Evolutionary conservation across 1,140 invertebrate species (phyloP).

Genomic region (Hestina assimilis): DNA sequence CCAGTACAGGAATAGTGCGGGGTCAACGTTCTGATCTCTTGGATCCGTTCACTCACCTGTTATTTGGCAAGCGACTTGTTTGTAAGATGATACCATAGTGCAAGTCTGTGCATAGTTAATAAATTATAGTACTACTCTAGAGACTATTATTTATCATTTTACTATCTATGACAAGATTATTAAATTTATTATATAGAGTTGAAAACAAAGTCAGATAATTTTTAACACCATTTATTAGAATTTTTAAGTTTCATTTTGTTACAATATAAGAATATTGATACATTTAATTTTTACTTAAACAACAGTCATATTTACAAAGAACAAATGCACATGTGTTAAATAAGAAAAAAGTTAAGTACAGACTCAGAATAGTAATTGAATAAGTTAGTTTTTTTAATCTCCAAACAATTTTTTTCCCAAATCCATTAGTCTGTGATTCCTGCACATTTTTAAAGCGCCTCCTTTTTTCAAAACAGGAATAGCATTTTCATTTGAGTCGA

Average conservation of each 20-base stretch:
- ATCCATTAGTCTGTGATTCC: conserved; percentile 93
- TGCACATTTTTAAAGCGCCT: conserved; percentile 88
- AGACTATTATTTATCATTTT: too few relatives aligned
- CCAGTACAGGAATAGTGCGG: conserved; percentile 36
- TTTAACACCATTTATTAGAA: conserved; percentile 21
- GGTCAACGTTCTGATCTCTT: conserved; percentile 30
- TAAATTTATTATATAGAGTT: too few relatives aligned
- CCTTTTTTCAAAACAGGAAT: conserved; percentile 89
- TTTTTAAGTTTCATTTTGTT: conserved; percentile 13
- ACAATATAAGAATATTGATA: conserved; percentile 17
- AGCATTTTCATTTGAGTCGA: conserved; percentile 88
- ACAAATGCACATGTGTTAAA: conserved; percentile 23
- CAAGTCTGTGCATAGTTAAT: too few relatives aligned
- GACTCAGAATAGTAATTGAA: conserved; percentile 26
- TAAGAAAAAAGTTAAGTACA: conserved; percentile 35
- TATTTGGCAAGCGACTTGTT: conserved; percentile 31
- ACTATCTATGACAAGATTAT: too few relatives aligned
- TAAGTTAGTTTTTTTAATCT: conserved; percentile 79
- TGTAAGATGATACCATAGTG: conserved; percentile 27
- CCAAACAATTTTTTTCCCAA: conserved; percentile 91
- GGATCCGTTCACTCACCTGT: conserved; percentile 34
- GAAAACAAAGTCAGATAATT: conserved; percentile 4
- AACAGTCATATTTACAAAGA: conserved; percentile 34
- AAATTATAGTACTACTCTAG: too few relatives aligned
- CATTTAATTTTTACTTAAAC: conserved; percentile 12